Conservation (phyloP, 1,140 invertebrate species). For the Tetramorium simillimum region DNA sequence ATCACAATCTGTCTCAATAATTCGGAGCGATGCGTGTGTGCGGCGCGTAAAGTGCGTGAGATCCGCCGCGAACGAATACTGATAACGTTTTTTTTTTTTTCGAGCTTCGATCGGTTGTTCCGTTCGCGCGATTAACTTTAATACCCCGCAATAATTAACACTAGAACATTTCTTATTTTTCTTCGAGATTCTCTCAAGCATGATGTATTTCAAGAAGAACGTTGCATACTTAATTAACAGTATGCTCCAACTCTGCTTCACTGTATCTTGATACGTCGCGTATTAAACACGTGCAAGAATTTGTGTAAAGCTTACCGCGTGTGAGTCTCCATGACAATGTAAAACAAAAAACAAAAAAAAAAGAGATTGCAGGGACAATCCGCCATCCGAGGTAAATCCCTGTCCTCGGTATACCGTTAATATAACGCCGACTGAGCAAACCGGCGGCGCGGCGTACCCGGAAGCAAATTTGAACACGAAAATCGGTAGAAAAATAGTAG, state of each 20-base stretch:
- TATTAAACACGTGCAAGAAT: conserved; percentile 22
- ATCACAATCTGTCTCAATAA: conserved; percentile 81
- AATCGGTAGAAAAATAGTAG: conserved; percentile 63
- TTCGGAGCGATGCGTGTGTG: conserved; percentile 29
- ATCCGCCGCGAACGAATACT: neutral
- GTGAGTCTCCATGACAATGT: conserved; percentile 14
- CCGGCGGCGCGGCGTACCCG: conserved; percentile 50
- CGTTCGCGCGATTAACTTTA: neutral
- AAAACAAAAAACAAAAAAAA: conserved; percentile 13
- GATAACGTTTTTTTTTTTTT: neutral
- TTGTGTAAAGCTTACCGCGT: conserved; percentile 5
- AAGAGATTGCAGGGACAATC: conserved; percentile 17
- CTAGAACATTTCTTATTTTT: neutral
- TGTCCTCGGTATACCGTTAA: conserved; percentile 44
- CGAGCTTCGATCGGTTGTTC: neutral
- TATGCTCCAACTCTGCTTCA: neutral
- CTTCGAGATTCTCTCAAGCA: neutral
- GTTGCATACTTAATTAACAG: neutral
- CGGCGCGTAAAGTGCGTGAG: conserved; percentile 15
- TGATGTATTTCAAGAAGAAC: neutral
- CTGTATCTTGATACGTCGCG: neutral
- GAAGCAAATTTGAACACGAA: conserved; percentile 61
- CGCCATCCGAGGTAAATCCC: conserved; percentile 35
- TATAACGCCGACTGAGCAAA: conserved; percentile 58
- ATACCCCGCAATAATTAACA: neutral